A percentile compares a stretch with the other conserved stretches of the same genome.
Conservation (phyloP, 2,888 invertebrate species). For the Rotaria magnacalcarata region DNA sequence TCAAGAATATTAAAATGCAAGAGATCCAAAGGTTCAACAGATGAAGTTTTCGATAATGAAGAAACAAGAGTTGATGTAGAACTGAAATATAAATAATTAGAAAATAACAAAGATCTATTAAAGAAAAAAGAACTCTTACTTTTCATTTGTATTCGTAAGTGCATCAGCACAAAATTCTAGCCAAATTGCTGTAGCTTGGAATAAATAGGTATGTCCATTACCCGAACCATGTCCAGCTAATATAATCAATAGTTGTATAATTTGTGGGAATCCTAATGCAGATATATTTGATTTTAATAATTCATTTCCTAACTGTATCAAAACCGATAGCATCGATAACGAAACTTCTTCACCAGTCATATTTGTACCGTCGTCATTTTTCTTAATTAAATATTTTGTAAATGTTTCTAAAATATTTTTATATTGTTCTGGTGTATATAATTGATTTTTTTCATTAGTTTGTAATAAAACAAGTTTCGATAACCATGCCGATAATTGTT, state of each 20-base stretch:
- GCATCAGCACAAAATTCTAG: conserved; percentile 36
- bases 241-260: conserved; percentile 34
- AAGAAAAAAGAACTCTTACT: background rate
- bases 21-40: background rate
- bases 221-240: conserved; percentile 39
- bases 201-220: conserved; percentile 40
- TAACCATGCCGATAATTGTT: conserved; percentile 21
- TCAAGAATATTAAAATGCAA: conserved; percentile 56
- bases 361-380: background rate
- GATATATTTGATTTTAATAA: conserved; percentile 29
- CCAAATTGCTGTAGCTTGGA: conserved; percentile 43
- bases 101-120: background rate
- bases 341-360: conserved; percentile 34
- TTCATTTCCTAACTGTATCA: conserved; percentile 41
- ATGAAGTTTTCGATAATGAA: background rate
- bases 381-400: conserved; percentile 6
- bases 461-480: background rate
- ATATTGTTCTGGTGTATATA: conserved; percentile 20
- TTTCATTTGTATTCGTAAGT: background rate
- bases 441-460: background rate
- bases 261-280: conserved; percentile 20
- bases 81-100: background rate
- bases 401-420: conserved; percentile 28
- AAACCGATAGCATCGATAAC: conserved; percentile 4
- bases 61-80: background rate